Base-by-base conservation (phyloP, 92 coral and sea anemone species). In the Parazoanthus swiftii region DNA sequence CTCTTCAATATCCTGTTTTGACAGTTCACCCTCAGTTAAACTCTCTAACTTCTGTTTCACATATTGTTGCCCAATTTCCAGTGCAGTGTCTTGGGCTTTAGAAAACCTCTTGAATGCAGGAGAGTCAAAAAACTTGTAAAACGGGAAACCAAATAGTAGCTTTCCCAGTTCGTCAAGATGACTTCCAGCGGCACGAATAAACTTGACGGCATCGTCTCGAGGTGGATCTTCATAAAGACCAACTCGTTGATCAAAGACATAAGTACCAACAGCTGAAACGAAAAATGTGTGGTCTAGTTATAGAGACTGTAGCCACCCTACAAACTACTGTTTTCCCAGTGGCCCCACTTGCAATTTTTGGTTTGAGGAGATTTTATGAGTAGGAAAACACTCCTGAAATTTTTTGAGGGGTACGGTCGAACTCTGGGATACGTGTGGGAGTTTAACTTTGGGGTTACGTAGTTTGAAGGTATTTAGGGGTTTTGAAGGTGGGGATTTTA, bases 171-270 rank as follows among this genome's bases (percentile, higher is more conserved):
- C 88, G n/a, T 79, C 43, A 16, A 77, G 58, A 67, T 77, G 90
- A n/a, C 71, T 48, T 3, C 29, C 29, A 35, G 90, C 90, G 63
- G 90, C 90, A 35, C 65, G 25, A n/a, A 88, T 80, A 54, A 88
- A 88, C 68, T 37, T 79, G 4, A 88, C 51, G 1, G 90, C 90
- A 5, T 63, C 68, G 16, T 77, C 85, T 43, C 78, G 66, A 16
- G 90, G 90, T 39, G 90, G 88, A 6, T 88, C 85, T 50, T 88
- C 85, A 67, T 56, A 88, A 36, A 88, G 54, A 9, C 90, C 90
- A 51, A 88, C 78, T 44, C 90, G 71, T 58, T 88, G 76, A 25
- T 88, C 85, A 80, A 88, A 88, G 23, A 79, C 85, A 29, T 77
- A 88, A 14, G 90, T 88, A 37, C 81, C 85, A 79, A 88, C 87